These are phyloP conservation scores for Perca fluviatilis DNA, from an alignment of 2,113 vertebrate species.

Conservation along the genomic window DNA sequence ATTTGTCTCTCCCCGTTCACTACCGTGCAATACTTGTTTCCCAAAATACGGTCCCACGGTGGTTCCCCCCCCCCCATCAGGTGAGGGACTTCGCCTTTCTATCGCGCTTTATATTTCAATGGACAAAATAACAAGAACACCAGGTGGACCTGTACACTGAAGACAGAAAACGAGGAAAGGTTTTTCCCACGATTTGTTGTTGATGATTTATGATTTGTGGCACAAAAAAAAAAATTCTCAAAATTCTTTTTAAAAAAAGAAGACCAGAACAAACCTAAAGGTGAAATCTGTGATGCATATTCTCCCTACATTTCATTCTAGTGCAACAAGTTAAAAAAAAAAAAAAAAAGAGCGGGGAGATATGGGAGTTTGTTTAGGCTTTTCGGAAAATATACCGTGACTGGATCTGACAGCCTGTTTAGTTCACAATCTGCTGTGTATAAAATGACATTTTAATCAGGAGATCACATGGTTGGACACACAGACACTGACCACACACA, in stretches of 20 bases:
- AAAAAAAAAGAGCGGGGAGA: background rate
- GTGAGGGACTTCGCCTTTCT: no score
- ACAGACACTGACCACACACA: conserved; percentile 64
- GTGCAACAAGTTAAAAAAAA: background rate
- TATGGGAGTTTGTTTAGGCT: conserved; percentile 44
- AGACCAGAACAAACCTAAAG: background rate
- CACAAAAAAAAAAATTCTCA: background rate
- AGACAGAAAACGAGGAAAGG: no score
- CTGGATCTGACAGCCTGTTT: conserved; percentile 63
- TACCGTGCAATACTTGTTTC: no score
- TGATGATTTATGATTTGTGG: background rate
- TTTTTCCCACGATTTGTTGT: no score
- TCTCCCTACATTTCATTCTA: background rate
- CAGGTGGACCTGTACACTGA: no score
- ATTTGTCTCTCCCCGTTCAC: no score
- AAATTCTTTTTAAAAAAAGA: no score
- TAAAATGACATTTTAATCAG: conserved; percentile 66
- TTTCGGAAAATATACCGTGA: conserved; percentile 46
- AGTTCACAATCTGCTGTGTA: conserved; percentile 39
- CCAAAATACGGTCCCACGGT: no score
- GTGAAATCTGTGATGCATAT: background rate
- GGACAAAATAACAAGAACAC: no score
- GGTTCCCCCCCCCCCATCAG: no score
- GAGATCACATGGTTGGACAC: conserved; percentile 54
- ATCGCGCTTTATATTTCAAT: background rate